These are phyloP conservation scores for Colius striatus DNA, from an alignment of 2,113 vertebrate genomes.

Conservation along the genomic window DNA sequence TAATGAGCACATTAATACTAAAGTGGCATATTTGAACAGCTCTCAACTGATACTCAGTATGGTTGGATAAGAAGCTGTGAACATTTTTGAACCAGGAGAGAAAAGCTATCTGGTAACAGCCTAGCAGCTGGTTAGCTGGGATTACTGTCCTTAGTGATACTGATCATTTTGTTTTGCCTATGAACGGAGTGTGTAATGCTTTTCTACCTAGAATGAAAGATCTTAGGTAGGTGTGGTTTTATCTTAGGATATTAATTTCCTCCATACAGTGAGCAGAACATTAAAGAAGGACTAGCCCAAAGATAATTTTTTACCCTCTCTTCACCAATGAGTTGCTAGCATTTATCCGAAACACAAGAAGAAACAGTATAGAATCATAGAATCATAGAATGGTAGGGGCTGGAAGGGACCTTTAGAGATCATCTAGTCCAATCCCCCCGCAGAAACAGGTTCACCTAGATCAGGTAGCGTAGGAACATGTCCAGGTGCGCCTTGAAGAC, in stretches of 20 bases:
- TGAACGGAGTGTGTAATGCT: background rate
- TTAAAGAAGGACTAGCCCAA: background rate
- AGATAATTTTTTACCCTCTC: background rate
- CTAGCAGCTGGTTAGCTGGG: background rate
- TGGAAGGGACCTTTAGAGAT: too few relatives aligned
- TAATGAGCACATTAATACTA: background rate
- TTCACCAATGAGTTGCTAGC: background rate
- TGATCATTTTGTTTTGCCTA: background rate
- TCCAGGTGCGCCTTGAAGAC: too few relatives aligned
- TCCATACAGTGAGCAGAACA: background rate
- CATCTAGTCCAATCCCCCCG: too few relatives aligned
- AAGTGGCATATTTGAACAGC: background rate
- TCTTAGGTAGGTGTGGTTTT: background rate
- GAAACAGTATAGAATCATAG: too few relatives aligned
- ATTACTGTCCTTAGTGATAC: background rate
- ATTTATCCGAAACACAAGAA: background rate
- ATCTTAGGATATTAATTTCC: background rate
- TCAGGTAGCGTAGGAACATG: too few relatives aligned
- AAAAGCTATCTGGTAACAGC: background rate
- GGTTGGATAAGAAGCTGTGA: background rate
- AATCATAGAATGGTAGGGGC: too few relatives aligned
- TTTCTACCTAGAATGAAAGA: background rate
- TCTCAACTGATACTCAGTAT: background rate
- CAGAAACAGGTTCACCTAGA: too few relatives aligned
- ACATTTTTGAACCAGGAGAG: background rate